phyloP scores from a whole-genome alignment of 2,888 invertebrate species.

The Lacanobia wlatinum region DNA sequence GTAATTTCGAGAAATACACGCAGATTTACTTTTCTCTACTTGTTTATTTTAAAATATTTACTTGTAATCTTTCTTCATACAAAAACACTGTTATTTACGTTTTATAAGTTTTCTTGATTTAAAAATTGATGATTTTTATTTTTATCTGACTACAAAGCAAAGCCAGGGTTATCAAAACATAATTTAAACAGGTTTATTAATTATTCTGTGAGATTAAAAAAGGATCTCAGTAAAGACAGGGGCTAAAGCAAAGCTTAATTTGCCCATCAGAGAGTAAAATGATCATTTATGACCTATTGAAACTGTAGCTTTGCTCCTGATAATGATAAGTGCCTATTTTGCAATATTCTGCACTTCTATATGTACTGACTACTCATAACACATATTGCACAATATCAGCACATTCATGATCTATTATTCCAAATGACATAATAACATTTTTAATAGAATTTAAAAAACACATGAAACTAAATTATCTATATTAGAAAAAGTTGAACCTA shows the following conservation, averaged over 20 bases:
- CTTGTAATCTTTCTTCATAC: neutral
- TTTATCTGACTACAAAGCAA: neutral
- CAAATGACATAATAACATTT: too few relatives aligned
- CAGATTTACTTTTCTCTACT: too few relatives aligned
- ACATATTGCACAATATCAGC: constrained; percentile 4
- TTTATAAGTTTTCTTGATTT: neutral
- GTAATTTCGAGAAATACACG: neutral
- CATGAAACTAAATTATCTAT: neutral
- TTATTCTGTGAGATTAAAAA: neutral
- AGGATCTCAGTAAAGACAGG: neutral
- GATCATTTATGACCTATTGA: neutral
- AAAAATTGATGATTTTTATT: neutral
- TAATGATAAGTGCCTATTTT: too few relatives aligned
- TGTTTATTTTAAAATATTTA: neutral
- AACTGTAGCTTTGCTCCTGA: neutral
- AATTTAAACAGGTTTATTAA: neutral
- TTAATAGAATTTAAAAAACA: too few relatives aligned
- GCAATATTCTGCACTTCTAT: neutral
- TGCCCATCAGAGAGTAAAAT: neutral
- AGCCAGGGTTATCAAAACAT: neutral
- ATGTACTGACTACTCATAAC: neutral
- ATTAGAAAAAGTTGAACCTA: neutral
- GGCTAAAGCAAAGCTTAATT: neutral
- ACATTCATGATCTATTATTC: constrained; percentile 6
- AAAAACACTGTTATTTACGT: neutral